Conservation (phyloP, 2,888 invertebrate species). For the Xanthorhoe spadicearia region DNA sequence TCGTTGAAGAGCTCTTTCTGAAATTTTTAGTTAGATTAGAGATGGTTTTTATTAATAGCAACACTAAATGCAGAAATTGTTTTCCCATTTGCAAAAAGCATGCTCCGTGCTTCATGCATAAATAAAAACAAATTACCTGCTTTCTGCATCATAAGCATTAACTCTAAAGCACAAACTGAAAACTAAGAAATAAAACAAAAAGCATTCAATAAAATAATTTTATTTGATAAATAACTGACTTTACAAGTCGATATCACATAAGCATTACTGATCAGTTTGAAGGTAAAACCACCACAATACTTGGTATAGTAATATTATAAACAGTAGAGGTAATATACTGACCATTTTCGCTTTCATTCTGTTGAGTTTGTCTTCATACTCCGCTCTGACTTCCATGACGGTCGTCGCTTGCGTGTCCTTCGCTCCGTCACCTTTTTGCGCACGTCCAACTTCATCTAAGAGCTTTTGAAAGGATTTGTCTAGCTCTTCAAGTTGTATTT, state of each 20-base stretch:
- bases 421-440: constrained; percentile 61
- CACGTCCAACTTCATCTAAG: constrained; percentile 65
- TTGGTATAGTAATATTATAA: constrained; percentile 78
- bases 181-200: constrained; percentile 74
- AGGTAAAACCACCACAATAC: constrained; percentile 81
- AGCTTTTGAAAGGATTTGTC: constrained; percentile 75
- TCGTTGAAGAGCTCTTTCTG: constrained; percentile 87
- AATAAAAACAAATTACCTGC: constrained; percentile 69
- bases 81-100: constrained; percentile 14
- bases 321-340: constrained; percentile 81
- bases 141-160: constrained; percentile 39
- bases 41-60: background rate
- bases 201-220: constrained; percentile 69
- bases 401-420: constrained; percentile 63
- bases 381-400: constrained; percentile 84
- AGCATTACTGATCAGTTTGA: constrained; percentile 66
- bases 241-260: constrained; percentile 58
- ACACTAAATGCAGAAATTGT: constrained; percentile 8
- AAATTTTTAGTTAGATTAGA: constrained; percentile 47
- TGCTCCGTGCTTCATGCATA: constrained; percentile 52
- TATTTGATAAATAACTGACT: constrained; percentile 58
- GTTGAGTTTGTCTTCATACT: constrained; percentile 90
- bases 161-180: constrained; percentile 55
- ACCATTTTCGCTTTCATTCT: constrained; percentile 93
- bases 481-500: constrained; percentile 72